Conservation (phyloP, 2,113 vertebrate genomes). For the Chionodraco myersi region DNA sequence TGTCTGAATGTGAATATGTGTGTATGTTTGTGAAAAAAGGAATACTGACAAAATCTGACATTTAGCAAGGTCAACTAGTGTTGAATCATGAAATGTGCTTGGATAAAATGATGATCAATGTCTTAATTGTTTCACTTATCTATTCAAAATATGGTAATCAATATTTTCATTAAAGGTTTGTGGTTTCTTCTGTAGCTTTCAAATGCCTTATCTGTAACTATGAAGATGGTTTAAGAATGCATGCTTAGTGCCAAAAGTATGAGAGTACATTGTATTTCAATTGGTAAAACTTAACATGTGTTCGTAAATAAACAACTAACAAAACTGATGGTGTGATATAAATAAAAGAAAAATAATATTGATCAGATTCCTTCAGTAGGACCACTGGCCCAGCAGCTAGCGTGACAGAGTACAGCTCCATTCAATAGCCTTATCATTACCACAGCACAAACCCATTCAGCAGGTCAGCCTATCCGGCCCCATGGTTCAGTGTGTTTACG, state of each 20-base stretch:
- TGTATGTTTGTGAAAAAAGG: not conserved
- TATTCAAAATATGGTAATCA: not conserved
- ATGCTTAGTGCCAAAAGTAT: not conserved
- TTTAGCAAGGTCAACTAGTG: not conserved
- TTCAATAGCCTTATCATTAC: conserved; percentile 81
- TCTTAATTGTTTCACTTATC: conserved; percentile 15
- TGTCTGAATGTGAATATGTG: not conserved
- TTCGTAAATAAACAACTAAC: conserved; percentile 22
- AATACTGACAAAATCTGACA: not conserved
- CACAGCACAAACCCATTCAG: conserved; percentile 70
- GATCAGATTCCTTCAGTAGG: conserved; percentile 73
- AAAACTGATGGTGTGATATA: not conserved
- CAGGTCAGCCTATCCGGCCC: conserved; percentile 71
- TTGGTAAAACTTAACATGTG: conserved; percentile 16
- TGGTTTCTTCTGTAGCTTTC: not conserved
- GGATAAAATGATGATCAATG: conserved; percentile 24
- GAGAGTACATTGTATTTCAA: conserved; percentile 11
- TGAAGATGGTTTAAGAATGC: not conserved
- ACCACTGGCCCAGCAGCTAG: conserved; percentile 61
- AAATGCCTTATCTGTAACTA: not conserved
- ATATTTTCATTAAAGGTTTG: conserved; percentile 2
- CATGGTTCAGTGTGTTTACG: conserved; percentile 19
- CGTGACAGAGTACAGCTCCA: conserved; percentile 74
- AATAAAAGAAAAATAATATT: conserved; percentile 55
- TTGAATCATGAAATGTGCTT: conserved; percentile 25